Evolutionary conservation across 2,113 vertebrate species (phyloP).

Genomic region (Kryptolebias marmoratus): DNA sequence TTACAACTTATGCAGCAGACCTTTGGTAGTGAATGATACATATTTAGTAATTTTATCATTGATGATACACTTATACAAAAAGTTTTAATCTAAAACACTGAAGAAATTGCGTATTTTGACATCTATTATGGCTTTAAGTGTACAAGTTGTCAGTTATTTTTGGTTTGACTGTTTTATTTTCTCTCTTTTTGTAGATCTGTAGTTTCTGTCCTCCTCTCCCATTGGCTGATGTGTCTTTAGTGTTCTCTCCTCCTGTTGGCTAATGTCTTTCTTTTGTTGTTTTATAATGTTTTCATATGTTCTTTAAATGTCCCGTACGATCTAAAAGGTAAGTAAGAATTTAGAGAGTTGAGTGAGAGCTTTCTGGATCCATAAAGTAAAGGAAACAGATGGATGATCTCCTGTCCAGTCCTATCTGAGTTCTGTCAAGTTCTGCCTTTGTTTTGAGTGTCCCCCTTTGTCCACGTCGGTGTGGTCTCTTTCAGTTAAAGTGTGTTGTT

Average conservation of each 20-base stretch:
- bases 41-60: too few relatives aligned
- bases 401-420: not conserved
- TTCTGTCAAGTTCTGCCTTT: not conserved
- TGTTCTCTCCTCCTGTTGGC: not conserved
- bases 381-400: not conserved
- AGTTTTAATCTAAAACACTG: too few relatives aligned
- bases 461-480: conserved; percentile 10
- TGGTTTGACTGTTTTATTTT: too few relatives aligned
- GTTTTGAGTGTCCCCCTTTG: not conserved
- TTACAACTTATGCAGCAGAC: too few relatives aligned
- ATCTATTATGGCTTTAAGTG: too few relatives aligned
- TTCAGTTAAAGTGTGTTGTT: conserved; percentile 61
- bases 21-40: too few relatives aligned
- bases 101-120: too few relatives aligned
- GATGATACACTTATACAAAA: too few relatives aligned
- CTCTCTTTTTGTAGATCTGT: not conserved
- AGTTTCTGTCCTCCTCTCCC: conserved; percentile 14
- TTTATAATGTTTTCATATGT: conserved; percentile 2
- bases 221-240: conserved; percentile 1
- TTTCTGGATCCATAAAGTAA: not conserved
- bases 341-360: too few relatives aligned
- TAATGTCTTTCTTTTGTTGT: not conserved
- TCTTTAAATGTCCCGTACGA: not conserved
- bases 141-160: too few relatives aligned
- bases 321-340: conserved; percentile 20